Base-by-base conservation (phyloP, 2,797 vertebrate species). In the Chelmon rostratus region DNA sequence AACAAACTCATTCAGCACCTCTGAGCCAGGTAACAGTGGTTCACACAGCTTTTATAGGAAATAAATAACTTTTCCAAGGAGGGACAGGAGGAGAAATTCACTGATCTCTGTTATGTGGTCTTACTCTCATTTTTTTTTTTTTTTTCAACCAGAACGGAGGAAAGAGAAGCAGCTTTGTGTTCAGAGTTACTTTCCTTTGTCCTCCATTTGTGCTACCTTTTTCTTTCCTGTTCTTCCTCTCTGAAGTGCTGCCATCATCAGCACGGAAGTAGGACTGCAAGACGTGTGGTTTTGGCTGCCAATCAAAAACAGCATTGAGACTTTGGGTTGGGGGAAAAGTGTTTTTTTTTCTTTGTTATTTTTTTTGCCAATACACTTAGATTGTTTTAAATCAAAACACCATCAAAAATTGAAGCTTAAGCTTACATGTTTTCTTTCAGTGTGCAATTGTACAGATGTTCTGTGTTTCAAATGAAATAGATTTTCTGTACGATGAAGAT, bases 381-480 rank as follows among this genome's bases (percentile, higher is more conserved):
- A 85, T 93, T 91, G 94, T 94, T 90, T 91, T 78, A 65, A 90
- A 81, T 73, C 49, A 81, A 84, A 78, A 47, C 59, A 79, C 54
- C 6, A 23, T 73, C 64, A 52, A 61, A 63, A 72, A 21, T 93
- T 89, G 87, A 95, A 91, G 94, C 89, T 92, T 88, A 95, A 74
- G 88, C 93, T 91, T 93, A 93, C 91, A 73, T 90, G 87, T 90
- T 88, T 96, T 80, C 93, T 93, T 91, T 91, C 89, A 94, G 93
- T 92, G 92, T 96, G 95, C 95, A 96, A 86, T 94, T 96, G 93
- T 96, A 95, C 95, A 95, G 88, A 91, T 95, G 92, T 96, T 73
- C 86, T 94, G 94, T 95, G 93, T 95, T 96, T 96, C 93, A 93
- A 96, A 96, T 94, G 11, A 95, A 89, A 76, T 67, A 13, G 5